Conservation (phyloP, 2,113 vertebrate species). For the Suncus etruscus region DNA sequence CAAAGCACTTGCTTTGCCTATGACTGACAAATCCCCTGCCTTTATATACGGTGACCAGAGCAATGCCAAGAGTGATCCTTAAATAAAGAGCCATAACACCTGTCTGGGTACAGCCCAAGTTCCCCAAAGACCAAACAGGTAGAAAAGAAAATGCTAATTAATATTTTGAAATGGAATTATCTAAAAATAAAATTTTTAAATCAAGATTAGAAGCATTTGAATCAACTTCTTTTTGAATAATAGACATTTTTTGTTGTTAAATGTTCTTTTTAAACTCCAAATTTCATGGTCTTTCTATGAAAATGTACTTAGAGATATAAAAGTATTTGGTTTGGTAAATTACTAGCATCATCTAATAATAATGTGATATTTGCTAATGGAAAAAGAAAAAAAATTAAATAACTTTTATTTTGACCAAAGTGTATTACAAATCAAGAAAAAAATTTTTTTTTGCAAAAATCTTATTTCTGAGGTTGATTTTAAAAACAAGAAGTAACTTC, state of each 20-base stretch:
- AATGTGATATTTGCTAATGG: not conserved
- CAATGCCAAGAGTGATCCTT: too few species aligned
- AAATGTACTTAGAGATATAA: not conserved
- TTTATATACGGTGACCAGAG: too few species aligned
- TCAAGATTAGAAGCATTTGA: slow-evolving; percentile 37
- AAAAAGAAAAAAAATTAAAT: not conserved
- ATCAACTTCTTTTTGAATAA: not conserved
- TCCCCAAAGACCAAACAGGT: too few species aligned
- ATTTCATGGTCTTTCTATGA: not conserved
- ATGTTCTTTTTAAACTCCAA: not conserved
- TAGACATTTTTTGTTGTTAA: not conserved
- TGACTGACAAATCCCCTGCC: too few species aligned
- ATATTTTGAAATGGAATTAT: slow-evolving; percentile 13
- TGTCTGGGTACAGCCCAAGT: too few species aligned
- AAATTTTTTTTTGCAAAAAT: not conserved
- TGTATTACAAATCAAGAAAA: not conserved
- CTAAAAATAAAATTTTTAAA: slow-evolving; percentile 22
- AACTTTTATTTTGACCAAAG: not conserved
- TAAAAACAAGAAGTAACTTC: slow-evolving; percentile 17
- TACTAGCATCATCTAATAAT: not conserved
- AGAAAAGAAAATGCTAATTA: slow-evolving; percentile 11
- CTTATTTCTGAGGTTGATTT: slow-evolving; percentile 22
- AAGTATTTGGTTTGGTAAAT: not conserved
- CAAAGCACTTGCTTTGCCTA: too few species aligned
- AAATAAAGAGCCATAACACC: too few species aligned